These are phyloP conservation scores for Ecdyonurus torrentis DNA, from an alignment of 2,888 invertebrate genomes.

Conservation along the genomic window DNA sequence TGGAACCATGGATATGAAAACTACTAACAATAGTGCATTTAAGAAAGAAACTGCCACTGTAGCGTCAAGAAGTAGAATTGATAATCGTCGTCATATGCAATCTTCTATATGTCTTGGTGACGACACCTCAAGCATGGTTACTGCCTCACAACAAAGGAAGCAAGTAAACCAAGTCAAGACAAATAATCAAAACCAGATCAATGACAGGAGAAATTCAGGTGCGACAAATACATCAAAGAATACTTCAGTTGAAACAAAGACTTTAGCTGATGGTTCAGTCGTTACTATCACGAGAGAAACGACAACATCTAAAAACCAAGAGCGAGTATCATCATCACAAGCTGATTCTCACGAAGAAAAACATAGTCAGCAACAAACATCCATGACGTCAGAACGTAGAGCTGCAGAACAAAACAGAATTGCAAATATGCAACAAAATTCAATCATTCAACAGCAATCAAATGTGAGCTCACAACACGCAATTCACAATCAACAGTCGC, in stretches of 20 bases:
- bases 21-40: constrained; percentile 34
- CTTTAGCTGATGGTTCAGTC: constrained; percentile 33
- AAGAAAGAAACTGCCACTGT: constrained; percentile 17
- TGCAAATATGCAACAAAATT: constrained; percentile 11
- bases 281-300: constrained; percentile 14
- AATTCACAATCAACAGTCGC: constrained; percentile 12
- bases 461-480: constrained; percentile 14
- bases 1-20: constrained; percentile 35
- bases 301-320: constrained; percentile 22
- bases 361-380: background rate
- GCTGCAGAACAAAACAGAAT: too few relatives aligned
- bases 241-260: constrained; percentile 25
- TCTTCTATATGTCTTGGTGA: constrained; percentile 46
- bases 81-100: constrained; percentile 43
- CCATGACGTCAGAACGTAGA: background rate
- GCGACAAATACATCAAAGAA: constrained; percentile 20
- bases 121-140: constrained; percentile 23
- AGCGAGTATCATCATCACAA: background rate
- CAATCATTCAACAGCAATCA: constrained; percentile 14
- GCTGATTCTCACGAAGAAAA: too few relatives aligned
- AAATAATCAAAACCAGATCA: too few relatives aligned
- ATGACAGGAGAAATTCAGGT: constrained; percentile 14
- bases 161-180: constrained; percentile 15
- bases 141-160: constrained; percentile 15
- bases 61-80: background rate